Evolutionary conservation across 2,113 vertebrate genomes (phyloP).

Genomic region (Shinisaurus crocodilurus): DNA sequence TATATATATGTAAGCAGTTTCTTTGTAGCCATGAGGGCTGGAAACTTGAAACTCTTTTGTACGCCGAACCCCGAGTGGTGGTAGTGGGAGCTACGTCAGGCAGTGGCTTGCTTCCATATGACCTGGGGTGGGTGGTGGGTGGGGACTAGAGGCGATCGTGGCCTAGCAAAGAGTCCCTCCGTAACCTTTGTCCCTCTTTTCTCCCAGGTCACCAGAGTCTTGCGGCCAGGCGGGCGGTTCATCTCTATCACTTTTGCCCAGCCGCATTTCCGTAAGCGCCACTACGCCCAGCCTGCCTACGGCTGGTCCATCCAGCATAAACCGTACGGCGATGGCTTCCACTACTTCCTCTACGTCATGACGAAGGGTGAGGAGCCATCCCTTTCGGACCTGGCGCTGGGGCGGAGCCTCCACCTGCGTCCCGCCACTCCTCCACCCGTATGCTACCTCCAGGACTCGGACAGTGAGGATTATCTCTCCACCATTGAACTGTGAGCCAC

Average conservation of each 20-base stretch:
- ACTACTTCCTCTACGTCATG: slow-evolving; percentile 90
- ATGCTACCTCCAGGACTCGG: slow-evolving; percentile 54
- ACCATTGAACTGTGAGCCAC: slow-evolving; percentile 79
- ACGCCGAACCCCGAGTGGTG: not conserved
- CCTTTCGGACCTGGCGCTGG: slow-evolving; percentile 76
- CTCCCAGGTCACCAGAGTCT: slow-evolving; percentile 86
- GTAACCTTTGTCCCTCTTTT: not conserved
- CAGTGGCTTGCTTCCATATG: not conserved
- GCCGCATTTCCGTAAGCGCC: slow-evolving; percentile 87
- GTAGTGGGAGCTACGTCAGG: not conserved
- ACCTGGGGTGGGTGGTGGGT: no score
- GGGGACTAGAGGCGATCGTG: no score
- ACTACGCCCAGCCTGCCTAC: slow-evolving; percentile 85
- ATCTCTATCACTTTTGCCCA: slow-evolving; percentile 90
- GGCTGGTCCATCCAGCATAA: slow-evolving; percentile 85
- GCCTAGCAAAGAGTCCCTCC: no score
- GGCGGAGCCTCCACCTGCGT: slow-evolving; percentile 70
- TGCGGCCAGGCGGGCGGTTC: slow-evolving; percentile 86
- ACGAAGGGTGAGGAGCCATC: slow-evolving; percentile 86
- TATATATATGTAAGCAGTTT: not conserved
- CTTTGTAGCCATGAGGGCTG: not conserved
- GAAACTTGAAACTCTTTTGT: not conserved
- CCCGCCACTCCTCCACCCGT: not conserved
- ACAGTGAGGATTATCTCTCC: slow-evolving; percentile 84
- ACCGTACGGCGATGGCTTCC: slow-evolving; percentile 84